Conservation (phyloP, 2,797 vertebrate genomes). For the Ambastaia sidthimunki region DNA sequence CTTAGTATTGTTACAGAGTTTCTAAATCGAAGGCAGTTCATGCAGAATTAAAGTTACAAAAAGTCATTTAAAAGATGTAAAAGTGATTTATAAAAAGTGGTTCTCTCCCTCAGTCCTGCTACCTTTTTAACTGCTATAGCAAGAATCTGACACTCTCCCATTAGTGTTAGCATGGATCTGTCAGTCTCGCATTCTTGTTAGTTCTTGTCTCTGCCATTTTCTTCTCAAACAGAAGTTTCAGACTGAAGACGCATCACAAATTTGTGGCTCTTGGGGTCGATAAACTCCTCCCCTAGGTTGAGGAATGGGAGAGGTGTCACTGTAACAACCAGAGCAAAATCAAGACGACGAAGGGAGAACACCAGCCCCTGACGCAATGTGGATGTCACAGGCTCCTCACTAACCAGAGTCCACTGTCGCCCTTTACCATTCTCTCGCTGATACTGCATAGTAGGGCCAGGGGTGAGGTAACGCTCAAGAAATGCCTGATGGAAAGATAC, state of each 20-base stretch:
- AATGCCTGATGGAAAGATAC: slow-evolving; percentile 80
- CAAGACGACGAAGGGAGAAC: slow-evolving; percentile 88
- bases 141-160: too few relatives aligned
- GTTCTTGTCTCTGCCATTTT: not conserved
- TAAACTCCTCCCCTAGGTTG: slow-evolving; percentile 92
- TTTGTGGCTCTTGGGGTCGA: slow-evolving; percentile 98
- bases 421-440: slow-evolving; percentile 90
- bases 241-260: slow-evolving; percentile 97
- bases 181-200: not conserved
- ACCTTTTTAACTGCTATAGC: too few relatives aligned
- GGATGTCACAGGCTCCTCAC: slow-evolving; percentile 92
- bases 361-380: slow-evolving; percentile 86
- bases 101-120: slow-evolving; percentile 39
- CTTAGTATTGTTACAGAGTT: slow-evolving; percentile 3
- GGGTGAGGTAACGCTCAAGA: slow-evolving; percentile 89
- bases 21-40: slow-evolving; percentile 23
- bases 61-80: slow-evolving; percentile 2
- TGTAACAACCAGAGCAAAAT: slow-evolving; percentile 92
- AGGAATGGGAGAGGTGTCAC: slow-evolving; percentile 89
- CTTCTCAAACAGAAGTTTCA: slow-evolving; percentile 89
- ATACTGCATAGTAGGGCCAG: slow-evolving; percentile 94
- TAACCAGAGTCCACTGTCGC: slow-evolving; percentile 93
- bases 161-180: too few relatives aligned
- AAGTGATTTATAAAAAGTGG: slow-evolving; percentile 50
- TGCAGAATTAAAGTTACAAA: not conserved